phyloP scores from a whole-genome alignment of 2,113 vertebrate genomes.

The Henicopernis longicauda region DNA sequence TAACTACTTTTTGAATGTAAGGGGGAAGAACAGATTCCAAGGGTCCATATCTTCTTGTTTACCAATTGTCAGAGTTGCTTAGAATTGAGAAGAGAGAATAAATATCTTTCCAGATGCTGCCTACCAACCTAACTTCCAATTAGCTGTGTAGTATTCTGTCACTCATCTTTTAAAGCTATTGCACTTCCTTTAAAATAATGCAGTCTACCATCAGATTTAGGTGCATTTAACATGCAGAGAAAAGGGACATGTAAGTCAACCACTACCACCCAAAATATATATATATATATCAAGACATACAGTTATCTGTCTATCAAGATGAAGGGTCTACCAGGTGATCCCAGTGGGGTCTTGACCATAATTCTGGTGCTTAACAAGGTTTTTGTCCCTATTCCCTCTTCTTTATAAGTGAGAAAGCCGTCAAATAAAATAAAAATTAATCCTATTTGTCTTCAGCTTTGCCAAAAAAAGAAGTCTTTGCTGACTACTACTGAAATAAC shows the following conservation, averaged over 20 bases:
- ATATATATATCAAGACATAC: not conserved
- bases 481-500: not conserved
- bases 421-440: not conserved
- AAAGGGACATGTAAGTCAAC: not conserved
- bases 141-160: not conserved
- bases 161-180: not conserved
- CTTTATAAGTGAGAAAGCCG: not conserved
- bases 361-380: not conserved
- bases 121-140: not conserved
- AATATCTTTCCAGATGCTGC: not conserved
- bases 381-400: not conserved
- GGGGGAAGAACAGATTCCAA: not conserved
- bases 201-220: not conserved
- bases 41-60: fast-evolving
- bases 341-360: not conserved
- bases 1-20: not conserved
- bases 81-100: not conserved
- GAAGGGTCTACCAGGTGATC: not conserved
- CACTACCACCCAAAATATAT: not conserved
- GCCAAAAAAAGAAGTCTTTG: not conserved
- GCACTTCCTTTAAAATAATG: not conserved
- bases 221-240: not conserved
- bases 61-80: not conserved
- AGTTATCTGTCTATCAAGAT: not conserved
- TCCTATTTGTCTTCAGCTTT: not conserved